phyloP scores from a whole-genome alignment of 2,113 vertebrate genomes.

The Seriola aureovittata region DNA sequence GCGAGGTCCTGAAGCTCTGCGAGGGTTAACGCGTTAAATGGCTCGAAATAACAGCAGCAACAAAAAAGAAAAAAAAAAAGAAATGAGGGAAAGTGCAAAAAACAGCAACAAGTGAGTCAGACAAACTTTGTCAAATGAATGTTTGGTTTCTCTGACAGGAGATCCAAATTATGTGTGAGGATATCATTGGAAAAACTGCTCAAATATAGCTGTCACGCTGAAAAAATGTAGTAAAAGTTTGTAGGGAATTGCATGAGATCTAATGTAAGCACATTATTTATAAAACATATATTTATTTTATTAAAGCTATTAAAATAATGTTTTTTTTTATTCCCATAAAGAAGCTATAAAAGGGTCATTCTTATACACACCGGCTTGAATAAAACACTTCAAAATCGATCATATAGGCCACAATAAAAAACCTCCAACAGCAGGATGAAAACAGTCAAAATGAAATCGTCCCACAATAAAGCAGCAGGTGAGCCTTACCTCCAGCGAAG shows the following conservation, averaged over 20 bases:
- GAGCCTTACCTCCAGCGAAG: slow-evolving; percentile 91
- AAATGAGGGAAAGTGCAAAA: slow-evolving; percentile 39
- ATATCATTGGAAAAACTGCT: not conserved
- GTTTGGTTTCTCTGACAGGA: not conserved
- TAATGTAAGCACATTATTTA: not conserved
- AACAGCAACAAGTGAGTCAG: slow-evolving; percentile 47
- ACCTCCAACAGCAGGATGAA: too few relatives aligned
- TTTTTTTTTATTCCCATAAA: not conserved
- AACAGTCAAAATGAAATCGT: not conserved
- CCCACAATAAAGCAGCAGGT: not conserved
- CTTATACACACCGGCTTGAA: not conserved
- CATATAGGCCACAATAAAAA: not conserved
- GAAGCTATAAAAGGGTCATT: not conserved
- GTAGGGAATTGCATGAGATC: too few relatives aligned
- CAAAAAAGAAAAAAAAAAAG: not conserved
- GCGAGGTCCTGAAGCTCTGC: slow-evolving; percentile 61
- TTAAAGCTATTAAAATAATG: too few relatives aligned
- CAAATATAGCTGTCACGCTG: not conserved
- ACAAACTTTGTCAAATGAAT: slow-evolving; percentile 61
- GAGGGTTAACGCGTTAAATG: slow-evolving; percentile 77
- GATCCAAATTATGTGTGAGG: not conserved
- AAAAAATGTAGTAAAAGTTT: not conserved
- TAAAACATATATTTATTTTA: not conserved
- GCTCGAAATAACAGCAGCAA: slow-evolving; percentile 71
- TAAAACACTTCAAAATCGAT: not conserved